Percentiles rank a stretch among this genome's conserved stretches.
Evolutionary conservation across 2,113 vertebrate species (phyloP).

Genomic region (Loxodonta africana): DNA sequence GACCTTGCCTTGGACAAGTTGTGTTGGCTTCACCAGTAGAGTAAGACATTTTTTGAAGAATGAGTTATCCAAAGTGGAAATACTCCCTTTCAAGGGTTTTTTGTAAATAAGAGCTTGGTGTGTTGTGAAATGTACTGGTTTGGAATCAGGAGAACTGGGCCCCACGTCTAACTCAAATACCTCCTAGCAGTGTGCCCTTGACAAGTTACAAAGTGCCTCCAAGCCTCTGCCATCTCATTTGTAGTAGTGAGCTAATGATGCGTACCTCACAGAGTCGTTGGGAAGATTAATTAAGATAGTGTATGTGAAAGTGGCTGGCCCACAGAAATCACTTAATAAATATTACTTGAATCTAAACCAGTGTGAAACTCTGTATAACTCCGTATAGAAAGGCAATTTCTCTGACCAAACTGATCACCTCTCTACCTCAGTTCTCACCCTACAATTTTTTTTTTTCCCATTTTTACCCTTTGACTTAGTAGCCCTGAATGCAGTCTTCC

Average conservation of each 20-base stretch:
- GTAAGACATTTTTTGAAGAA: background rate
- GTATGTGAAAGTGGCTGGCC: too few relatives aligned
- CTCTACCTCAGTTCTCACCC: rapidly evolving
- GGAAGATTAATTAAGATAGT: background rate
- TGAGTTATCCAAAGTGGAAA: too few relatives aligned
- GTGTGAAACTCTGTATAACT: too few relatives aligned
- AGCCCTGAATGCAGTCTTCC: background rate
- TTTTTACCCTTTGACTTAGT: background rate
- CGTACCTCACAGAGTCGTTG: rapidly evolving
- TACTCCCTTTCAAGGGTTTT: background rate
- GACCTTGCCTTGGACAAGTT: too few relatives aligned
- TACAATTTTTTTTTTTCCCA: too few relatives aligned
- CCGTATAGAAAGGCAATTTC: background rate
- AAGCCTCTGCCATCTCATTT: background rate
- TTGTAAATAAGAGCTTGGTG: background rate
- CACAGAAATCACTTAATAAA: rapidly evolving
- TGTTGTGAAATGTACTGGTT: rapidly evolving
- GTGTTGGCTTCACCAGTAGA: too few relatives aligned
- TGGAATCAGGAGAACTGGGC: background rate
- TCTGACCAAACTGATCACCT: background rate
- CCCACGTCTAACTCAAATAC: too few relatives aligned
- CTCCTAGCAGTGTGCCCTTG: rapidly evolving
- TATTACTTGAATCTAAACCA: background rate
- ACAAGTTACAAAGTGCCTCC: background rate
- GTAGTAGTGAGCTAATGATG: rapidly evolving